phyloP scores from a whole-genome alignment of 2,797 vertebrate species.

The Megaceryle alcyon region DNA sequence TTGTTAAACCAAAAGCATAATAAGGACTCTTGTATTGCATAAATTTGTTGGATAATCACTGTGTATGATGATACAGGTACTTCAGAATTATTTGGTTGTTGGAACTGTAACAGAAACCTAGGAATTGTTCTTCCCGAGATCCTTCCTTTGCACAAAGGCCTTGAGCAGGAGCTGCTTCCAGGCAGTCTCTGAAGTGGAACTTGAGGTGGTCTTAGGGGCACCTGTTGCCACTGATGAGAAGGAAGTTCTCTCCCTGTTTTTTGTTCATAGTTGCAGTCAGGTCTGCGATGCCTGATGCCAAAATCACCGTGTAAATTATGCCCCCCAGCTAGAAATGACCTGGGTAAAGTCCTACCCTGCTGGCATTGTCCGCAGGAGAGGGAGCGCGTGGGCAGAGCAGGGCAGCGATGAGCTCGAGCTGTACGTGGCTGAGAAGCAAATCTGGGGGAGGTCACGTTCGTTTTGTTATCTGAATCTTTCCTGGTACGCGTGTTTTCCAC shows the following conservation, averaged over 20 bases:
- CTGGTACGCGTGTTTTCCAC: not conserved
- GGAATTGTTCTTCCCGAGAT: not conserved
- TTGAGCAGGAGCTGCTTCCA: not conserved
- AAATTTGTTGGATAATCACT: conserved; percentile 46
- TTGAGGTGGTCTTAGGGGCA: too few relatives aligned
- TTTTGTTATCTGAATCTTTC: not conserved
- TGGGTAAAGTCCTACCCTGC: not conserved
- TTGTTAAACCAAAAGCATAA: conserved; percentile 64
- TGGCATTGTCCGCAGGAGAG: not conserved
- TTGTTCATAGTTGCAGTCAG: not conserved
- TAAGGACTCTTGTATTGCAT: conserved; percentile 14
- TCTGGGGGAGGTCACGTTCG: not conserved
- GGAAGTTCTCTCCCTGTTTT: too few relatives aligned
- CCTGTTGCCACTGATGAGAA: not conserved
- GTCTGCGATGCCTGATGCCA: not conserved
- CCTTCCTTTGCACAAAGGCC: not conserved
- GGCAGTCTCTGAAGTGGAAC: not conserved
- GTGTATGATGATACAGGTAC: conserved; percentile 33
- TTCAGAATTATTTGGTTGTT: not conserved
- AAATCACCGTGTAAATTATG: not conserved
- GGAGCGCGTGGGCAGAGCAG: not conserved
- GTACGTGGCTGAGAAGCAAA: not conserved
- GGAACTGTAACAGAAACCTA: not conserved
- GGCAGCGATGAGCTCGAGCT: rapidly evolving
- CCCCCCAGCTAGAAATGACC: not conserved